Evolutionary conservation across 2,113 vertebrate genomes (phyloP), one percentile per base, ranked within the genome.

Genomic region (Haemorhous mexicanus): DNA sequence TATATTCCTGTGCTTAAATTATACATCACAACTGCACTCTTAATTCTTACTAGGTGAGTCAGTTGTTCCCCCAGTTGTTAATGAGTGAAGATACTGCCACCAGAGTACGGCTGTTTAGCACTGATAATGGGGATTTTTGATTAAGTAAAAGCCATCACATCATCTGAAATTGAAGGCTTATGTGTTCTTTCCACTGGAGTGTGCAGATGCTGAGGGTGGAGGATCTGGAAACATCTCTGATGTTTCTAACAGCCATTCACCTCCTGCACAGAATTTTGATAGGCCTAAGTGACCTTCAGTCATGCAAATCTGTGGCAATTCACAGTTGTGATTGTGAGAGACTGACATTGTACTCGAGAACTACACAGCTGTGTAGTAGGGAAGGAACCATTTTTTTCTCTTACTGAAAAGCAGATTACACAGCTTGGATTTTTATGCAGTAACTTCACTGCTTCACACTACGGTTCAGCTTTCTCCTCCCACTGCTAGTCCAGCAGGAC

Each of bases 121-220:
- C 7, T 37, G 24, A 43, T 41, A 37, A 59, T 0, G 7, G 41
- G 39, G 8, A 23, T 63, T 16, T 68, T 33, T 82, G 6, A 30
- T 70, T 41, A 50, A 66, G 64, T 33, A 33, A 9, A 22, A 84
- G 43, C 26, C 23, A 21, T 52, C 13, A 12, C 16, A 43, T 50
- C 8, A 16, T 43, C 33, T 58, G 5, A 26, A 77, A 72, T 9
- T n/a, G 30, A 39, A 70, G 18, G 16, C 5, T 90, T 46, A 43
- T 2, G 1, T 41, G 15, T 33, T 52, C 8, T 15, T 19, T 2
- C 6, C 28, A 4, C 23, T 35, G 61, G 50, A 55, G 22, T 2
- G 2, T 74, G 50, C 44, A 76, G 28, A 59, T 17, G 4, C 43
- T 43, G 50, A 55, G 18, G 10, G 7, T 46, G 52, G 22, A 78